Evolutionary conservation across 1,140 invertebrate species (phyloP).

Genomic region (Thaumatotibia leucotreta): DNA sequence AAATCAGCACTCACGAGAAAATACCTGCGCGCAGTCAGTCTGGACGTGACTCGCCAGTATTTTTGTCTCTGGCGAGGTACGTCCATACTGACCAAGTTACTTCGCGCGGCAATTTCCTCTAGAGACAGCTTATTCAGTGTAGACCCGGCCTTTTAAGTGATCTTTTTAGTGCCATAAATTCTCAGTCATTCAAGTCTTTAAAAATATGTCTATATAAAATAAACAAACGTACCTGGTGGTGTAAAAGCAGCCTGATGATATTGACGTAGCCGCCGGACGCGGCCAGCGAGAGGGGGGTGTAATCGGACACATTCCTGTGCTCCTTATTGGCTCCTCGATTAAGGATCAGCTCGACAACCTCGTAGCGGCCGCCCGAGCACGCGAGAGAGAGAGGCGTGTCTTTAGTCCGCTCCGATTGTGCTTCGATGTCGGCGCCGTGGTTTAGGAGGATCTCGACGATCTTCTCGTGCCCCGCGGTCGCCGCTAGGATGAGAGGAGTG

Average conservation of each 20-base stretch:
- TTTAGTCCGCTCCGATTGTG: slow-evolving; percentile 98
- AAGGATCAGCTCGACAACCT: slow-evolving; percentile 95
- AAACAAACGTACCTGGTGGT: slow-evolving; percentile 76
- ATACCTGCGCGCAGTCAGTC: background rate
- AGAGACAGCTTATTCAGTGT: no score
- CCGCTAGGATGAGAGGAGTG: slow-evolving; percentile 97
- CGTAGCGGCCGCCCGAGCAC: slow-evolving; percentile 97
- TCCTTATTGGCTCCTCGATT: slow-evolving; percentile 96
- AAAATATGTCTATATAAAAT: background rate
- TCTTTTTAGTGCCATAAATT: background rate
- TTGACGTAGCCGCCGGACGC: slow-evolving; percentile 99
- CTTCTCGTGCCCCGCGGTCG: slow-evolving; percentile 97
- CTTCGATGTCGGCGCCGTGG: slow-evolving; percentile 96
- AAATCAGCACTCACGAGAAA: no score
- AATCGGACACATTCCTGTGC: slow-evolving; percentile 99
- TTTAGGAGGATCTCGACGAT: slow-evolving; percentile 95
- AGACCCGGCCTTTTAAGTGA: no score
- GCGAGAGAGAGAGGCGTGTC: slow-evolving; percentile 98
- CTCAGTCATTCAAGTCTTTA: background rate
- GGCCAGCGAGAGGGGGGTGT: slow-evolving; percentile 97
- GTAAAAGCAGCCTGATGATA: slow-evolving; percentile 96
- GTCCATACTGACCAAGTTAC: no score
- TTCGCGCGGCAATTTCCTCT: no score
- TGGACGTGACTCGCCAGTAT: no score
- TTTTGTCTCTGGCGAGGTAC: no score